Conservation (phyloP, 2,113 vertebrate genomes). For the Hepsetus odoe region DNA sequence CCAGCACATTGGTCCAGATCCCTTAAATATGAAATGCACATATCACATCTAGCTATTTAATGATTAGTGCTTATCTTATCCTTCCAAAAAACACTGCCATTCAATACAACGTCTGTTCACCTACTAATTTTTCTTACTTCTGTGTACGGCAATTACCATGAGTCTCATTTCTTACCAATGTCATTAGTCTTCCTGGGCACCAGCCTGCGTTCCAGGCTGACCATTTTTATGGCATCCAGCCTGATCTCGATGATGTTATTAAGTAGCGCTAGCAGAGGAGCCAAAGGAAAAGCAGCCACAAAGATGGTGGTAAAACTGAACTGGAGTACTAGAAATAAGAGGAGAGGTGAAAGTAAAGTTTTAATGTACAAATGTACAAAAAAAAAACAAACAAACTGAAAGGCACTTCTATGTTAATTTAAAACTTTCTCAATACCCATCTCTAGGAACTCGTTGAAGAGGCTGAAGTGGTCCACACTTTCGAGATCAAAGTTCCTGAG, state of each 20-base stretch:
- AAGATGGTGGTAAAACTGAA: slow-evolving; percentile 98
- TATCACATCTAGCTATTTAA: neutral
- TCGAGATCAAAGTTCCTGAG: slow-evolving; percentile 62
- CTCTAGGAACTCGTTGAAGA: slow-evolving; percentile 96
- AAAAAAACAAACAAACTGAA: no score
- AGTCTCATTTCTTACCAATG: slow-evolving; percentile 80
- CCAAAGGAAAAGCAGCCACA: slow-evolving; percentile 95
- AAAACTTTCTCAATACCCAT: slow-evolving; percentile 83
- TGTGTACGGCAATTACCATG: neutral
- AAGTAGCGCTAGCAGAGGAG: slow-evolving; percentile 91
- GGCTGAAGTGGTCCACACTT: slow-evolving; percentile 82
- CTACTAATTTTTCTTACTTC: neutral
- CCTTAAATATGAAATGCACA: slow-evolving; percentile 73
- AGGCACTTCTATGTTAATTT: neutral
- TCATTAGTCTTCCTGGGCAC: slow-evolving; percentile 94
- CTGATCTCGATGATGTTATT: slow-evolving; percentile 98
- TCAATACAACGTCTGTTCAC: neutral
- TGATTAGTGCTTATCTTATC: neutral
- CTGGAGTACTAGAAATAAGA: slow-evolving; percentile 82
- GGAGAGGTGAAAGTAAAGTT: neutral
- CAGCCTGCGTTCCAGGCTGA: slow-evolving; percentile 92
- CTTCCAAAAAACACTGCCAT: neutral
- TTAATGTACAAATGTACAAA: neutral
- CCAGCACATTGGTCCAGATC: slow-evolving; percentile 95
- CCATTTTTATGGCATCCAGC: slow-evolving; percentile 95